Evolutionary conservation across 2,797 vertebrate species (phyloP).

Genomic region (Glossophaga mutica): DNA sequence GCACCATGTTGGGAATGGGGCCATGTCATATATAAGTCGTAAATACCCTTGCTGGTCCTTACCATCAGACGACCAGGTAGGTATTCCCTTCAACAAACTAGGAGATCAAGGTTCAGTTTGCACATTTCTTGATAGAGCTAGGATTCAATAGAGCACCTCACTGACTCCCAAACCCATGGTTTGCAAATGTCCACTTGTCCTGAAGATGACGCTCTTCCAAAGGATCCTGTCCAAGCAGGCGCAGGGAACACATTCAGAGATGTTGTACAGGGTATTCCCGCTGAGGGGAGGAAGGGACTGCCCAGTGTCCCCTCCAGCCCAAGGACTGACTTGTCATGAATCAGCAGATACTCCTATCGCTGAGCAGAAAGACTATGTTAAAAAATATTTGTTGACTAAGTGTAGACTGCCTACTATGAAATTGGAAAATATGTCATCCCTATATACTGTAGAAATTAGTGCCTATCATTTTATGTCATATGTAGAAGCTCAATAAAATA

Average conservation of each 20-base stretch:
- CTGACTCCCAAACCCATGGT: neutral
- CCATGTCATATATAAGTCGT: neutral
- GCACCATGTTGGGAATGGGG: neutral
- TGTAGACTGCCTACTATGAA: neutral
- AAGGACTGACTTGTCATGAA: neutral
- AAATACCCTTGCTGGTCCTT: neutral
- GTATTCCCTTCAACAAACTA: neutral
- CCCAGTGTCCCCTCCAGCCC: neutral
- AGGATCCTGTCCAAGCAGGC: neutral
- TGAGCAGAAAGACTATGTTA: neutral
- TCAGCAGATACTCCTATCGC: neutral
- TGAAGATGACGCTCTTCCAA: neutral
- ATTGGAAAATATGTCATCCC: neutral
- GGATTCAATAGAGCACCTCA: neutral
- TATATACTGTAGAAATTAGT: neutral
- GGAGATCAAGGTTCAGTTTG: neutral
- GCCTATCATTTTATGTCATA: neutral
- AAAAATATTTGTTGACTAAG: neutral
- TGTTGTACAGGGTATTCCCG: neutral
- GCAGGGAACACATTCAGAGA: neutral
- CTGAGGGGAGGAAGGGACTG: fast-evolving
- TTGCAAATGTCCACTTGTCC: neutral
- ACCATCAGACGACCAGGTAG: neutral
- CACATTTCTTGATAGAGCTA: neutral
- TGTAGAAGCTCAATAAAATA: neutral